Evolutionary conservation across 2,797 vertebrate species (phyloP).

Genomic region (Ambastaia sidthimunki): DNA sequence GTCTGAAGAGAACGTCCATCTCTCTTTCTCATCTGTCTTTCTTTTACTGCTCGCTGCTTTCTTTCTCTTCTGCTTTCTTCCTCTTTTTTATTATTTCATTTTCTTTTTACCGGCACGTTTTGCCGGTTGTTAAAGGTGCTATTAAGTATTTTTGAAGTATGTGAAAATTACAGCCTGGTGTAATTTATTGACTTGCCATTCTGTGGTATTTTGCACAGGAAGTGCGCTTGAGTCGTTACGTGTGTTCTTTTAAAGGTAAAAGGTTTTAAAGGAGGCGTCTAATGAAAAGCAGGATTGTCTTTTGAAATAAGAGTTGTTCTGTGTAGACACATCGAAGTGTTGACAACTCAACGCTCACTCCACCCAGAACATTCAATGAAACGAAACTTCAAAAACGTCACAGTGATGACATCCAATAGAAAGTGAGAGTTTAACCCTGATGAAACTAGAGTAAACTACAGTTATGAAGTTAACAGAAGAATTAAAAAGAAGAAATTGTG

Average conservation of each 20-base stretch:
- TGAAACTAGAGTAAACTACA: too few relatives aligned
- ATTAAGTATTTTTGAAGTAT: constrained; percentile 23
- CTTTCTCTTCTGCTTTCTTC: constrained; percentile 2
- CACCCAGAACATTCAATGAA: not conserved
- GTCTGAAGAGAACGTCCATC: constrained; percentile 57
- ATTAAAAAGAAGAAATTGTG: too few relatives aligned
- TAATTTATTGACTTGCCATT: constrained; percentile 40
- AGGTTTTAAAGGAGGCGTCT: constrained; percentile 22
- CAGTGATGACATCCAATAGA: too few relatives aligned
- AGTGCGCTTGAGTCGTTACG: not conserved
- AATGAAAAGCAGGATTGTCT: constrained; percentile 30
- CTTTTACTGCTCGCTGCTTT: not conserved
- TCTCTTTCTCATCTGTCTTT: constrained; percentile 27
- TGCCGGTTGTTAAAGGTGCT: constrained; percentile 25
- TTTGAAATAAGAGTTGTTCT: constrained; percentile 16
- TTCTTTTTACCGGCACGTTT: not conserved
- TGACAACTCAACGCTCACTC: not conserved
- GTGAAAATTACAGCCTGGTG: constrained; percentile 34
- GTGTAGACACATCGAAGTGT: not conserved
- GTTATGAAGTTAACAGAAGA: too few relatives aligned
- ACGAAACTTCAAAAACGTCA: not conserved
- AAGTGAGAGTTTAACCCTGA: too few relatives aligned
- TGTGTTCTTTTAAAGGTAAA: constrained; percentile 34
- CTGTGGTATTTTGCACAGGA: constrained; percentile 39
- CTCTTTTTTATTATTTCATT: not conserved